Percentiles rank a stretch among this genome's conserved stretches.
These are phyloP conservation scores for Chrysomallon squamiferum DNA, from an alignment of 1,140 invertebrate species.

Conservation along the genomic window DNA sequence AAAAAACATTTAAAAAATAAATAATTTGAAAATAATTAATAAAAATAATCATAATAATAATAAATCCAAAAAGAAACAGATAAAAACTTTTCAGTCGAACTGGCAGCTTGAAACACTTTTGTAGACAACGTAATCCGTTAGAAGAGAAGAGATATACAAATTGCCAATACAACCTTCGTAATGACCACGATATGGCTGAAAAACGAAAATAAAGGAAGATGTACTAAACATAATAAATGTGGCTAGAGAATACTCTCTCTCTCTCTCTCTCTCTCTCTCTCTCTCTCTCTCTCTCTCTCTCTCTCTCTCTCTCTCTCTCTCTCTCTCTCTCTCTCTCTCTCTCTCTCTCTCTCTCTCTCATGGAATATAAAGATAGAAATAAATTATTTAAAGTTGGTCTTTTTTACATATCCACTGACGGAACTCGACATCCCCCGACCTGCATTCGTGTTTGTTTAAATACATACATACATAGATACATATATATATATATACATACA, in stretches of 20 bases:
- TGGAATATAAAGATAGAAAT: no score
- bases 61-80: neutral
- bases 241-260: neutral
- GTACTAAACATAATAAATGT: neutral
- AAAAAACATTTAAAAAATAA: no score
- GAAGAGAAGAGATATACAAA: neutral
- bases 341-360: no score
- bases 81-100: neutral
- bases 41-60: no score
- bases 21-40: no score
- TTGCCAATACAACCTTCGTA: neutral
- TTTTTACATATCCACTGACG: no score
- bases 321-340: no score
- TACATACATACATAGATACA: neutral
- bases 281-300: neutral
- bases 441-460: no score
- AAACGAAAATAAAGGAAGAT: neutral
- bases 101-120: neutral
- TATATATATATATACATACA: constrained; percentile 1
- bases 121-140: neutral
- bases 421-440: no score
- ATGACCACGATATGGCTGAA: neutral
- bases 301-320: neutral
- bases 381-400: no score
- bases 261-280: neutral